Base-by-base conservation (phyloP, 2,113 vertebrate species). In the Sturnira hondurensis region DNA sequence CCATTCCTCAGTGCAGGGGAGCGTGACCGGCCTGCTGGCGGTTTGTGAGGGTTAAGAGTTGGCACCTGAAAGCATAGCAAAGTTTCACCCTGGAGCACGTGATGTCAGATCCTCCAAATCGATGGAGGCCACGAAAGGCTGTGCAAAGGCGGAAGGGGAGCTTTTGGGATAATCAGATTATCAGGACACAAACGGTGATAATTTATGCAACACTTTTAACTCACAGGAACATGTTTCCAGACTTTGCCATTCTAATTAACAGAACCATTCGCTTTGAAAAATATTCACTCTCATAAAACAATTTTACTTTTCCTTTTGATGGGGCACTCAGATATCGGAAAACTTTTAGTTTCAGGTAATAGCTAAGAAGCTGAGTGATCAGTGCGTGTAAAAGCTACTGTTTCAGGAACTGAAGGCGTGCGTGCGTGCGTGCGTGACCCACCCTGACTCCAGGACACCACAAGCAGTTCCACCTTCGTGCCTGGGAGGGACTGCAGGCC, bases 221-320 rank as follows among this genome's bases (percentile, higher is more conserved):
- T 84, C 41, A 38, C 5, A 61, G 14, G 28, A 85, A 56, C 24
- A 8, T 14, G 58, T 81, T 85, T 88, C 58, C 76, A 43, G 86
- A 67, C 36, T 78, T 82, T 47, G 33, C 19, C 9, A 24, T 94
- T 86, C 45, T 92, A 43, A 92, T 74, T 8, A 50, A 31, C 28
- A 89, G 36, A 89, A 77, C 13, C 17, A 82, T 65, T 93, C n/a
- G 47, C 22, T 54, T 78, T 14, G 91, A 54, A 61, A 92, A 76
- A 14, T 41, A 85, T 63, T 12, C 41, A 63, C 16, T 91, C 26
- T 38, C 20, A 68, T 68, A 84, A 91, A 88, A 67, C 65, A 84
- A 47, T 71, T 87, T 90, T 65, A 20, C 47, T 93, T 94, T 85
- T 95, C 70, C 65, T 91, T 91, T 73, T 61, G 26, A 61, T 12